Base-by-base conservation (phyloP, 1,140 invertebrate species). In the Megalopta genalis region DNA sequence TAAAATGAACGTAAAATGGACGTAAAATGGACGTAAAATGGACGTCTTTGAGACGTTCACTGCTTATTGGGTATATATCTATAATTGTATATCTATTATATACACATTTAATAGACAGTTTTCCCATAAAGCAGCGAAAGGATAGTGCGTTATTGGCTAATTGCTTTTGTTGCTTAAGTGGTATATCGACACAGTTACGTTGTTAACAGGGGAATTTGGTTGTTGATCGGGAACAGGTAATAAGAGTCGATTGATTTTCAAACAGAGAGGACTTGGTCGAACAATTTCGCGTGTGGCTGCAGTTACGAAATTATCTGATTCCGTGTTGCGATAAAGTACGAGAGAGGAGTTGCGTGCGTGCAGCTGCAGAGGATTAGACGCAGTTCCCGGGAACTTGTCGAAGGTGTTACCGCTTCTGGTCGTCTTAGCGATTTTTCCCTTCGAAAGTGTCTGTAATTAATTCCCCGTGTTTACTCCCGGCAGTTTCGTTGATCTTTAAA, bases 301-400 rank as follows among this genome's bases (percentile, higher is more conserved):
- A 27, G 73, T 25, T 9, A 49, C 52, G 49, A 76, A 42, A 68
- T 67, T 76, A 76, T 76, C 73, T 66, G 52, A 76, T 76, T 68
- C 39, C 65, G 73, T 68, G 73, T 37, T 5, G n/a, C 73, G 65
- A 59, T 39, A 25, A 59, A 39, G 37, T 57, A 69, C 21, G 27
- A 23, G 32, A 23, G 32, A n/a, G 21, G n/a, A 75, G 18, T 75
- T 32, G 23, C 23, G 49, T 75, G 52, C 64, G 25, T 68, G 37
- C 37, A 21, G 37, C 52, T 46, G 21, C 14, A 9, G 27, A 59
- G 37, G 52, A 68, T 76, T 32, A 68, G 37, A 23, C 25, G 67
- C 27, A 54, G 52, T 69, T 69, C 27, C 18, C 14, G 12, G 25
- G 39, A 76, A 59, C 65, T 67, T 46, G 62, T 39, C 25, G 46